These are phyloP conservation scores for Athripsodes cinereus DNA, from an alignment of 2,888 invertebrate genomes.

Conservation along the genomic window DNA sequence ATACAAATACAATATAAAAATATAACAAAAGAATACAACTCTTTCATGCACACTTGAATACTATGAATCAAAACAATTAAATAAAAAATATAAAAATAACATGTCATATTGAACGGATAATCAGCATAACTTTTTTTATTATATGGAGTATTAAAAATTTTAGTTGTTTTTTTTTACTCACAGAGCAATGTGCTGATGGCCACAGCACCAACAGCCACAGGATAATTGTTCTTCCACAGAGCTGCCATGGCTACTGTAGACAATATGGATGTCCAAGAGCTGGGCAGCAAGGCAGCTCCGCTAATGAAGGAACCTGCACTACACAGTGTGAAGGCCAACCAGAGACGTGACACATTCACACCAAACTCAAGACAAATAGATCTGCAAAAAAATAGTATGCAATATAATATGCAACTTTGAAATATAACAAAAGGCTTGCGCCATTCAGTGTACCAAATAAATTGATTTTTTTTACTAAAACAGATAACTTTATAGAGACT, in stretches of 20 bases:
- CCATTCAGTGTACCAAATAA: background rate
- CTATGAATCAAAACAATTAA: too few species aligned
- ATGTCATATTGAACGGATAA: too few species aligned
- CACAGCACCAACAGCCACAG: constrained; percentile 73
- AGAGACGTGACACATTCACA: constrained; percentile 78
- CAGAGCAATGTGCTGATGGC: constrained; percentile 74
- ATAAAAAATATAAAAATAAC: too few species aligned
- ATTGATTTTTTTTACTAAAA: background rate
- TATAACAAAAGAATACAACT: too few species aligned
- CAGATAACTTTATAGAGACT: constrained; percentile 29
- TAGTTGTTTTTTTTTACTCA: too few species aligned
- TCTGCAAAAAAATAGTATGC: constrained; percentile 44
- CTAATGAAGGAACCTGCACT: constrained; percentile 90
- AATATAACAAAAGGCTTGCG: background rate
- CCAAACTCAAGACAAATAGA: constrained; percentile 88
- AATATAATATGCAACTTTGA: too few species aligned
- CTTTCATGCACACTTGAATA: too few species aligned
- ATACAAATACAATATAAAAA: too few species aligned
- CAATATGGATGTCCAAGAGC: constrained; percentile 91
- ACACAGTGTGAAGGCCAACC: constrained; percentile 72
- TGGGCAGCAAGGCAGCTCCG: constrained; percentile 84
- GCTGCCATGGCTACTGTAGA: constrained; percentile 77
- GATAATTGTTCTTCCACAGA: constrained; percentile 80
- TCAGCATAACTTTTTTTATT: too few species aligned
- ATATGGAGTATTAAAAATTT: too few species aligned